Evolutionary conservation across 2,888 invertebrate genomes (phyloP), one percentile per base, ranked within the genome.

Genomic region (Pelosia muscerda): DNA sequence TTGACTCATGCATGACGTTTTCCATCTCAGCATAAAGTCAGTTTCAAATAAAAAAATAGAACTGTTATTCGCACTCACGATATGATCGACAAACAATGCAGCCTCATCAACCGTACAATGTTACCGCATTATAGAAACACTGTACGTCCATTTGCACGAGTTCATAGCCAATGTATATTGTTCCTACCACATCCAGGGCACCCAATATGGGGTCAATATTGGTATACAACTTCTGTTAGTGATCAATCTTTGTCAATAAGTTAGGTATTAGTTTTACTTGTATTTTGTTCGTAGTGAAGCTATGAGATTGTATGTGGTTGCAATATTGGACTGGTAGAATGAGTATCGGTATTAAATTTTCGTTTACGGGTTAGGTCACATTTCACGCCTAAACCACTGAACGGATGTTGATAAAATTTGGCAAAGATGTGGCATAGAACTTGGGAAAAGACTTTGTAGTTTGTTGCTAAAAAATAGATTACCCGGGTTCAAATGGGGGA

Each of bases 71-170:
- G n/a, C 42, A 42, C 42, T 19, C 42, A 6, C 42, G 19, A 19
- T 42, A 6, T n/a, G 19, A 49, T n/a, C 49, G 6, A n/a, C n/a
- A 49, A 49, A n/a, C 49, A 49, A 49, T 49, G 49, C 49, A 49
- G 19, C 19, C 49, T 49, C 60, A 65, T 72, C 64, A 69, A 63
- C 55, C 53, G 63, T 65, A 79, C 78, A 80, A 72, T 76, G 69
- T 64, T 68, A 73, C 53, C 68, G 67, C 84, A 81, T 82, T 84
- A 83, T 63, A 69, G 61, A 69, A 76, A 83, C 82, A 85, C 49
- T 73, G 72, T 73, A 83, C 57, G 69, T 83, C 81, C 80, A 85
- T 84, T 84, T 80, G 56, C 64, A 54, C 49, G 75, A 76, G 61
- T 73, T 63, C 38, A 61, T 28, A 56, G 58, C 28, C 56, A 42